Percentiles rank a stretch among this genome's conserved stretches.
These are phyloP conservation scores for Trissolcus brochymenae DNA, from an alignment of 2,888 invertebrate genomes.

Conservation along the genomic window DNA sequence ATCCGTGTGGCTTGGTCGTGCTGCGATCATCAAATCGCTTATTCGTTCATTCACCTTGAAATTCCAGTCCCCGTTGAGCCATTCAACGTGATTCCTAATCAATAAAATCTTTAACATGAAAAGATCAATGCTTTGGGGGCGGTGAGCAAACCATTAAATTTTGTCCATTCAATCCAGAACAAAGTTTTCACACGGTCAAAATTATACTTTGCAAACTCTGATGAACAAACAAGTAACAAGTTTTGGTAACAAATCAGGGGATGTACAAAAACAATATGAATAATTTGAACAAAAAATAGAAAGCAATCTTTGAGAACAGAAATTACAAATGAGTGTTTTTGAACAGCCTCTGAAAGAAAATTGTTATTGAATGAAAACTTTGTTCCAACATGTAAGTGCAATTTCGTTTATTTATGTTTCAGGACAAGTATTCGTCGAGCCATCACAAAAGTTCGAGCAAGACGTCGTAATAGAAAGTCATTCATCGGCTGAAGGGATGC, in stretches of 20 bases:
- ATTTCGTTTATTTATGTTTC: constrained; percentile 63
- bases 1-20: constrained; percentile 4
- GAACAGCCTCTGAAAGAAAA: background rate
- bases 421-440: constrained; percentile 72
- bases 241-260: background rate
- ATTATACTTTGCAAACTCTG: background rate
- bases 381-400: constrained; percentile 51
- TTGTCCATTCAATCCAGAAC: constrained; percentile 16
- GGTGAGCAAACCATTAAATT: background rate
- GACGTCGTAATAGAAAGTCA: constrained; percentile 61
- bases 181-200: constrained; percentile 42
- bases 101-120: too few relatives aligned
- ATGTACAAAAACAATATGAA: background rate
- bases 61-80: background rate
- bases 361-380: constrained; percentile 45
- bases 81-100: background rate
- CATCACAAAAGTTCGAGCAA: constrained; percentile 73
- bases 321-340: background rate
- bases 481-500: constrained; percentile 9
- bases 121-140: too few relatives aligned
- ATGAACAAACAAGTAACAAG: too few relatives aligned
- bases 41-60: constrained; percentile 1
- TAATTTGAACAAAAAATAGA: background rate
- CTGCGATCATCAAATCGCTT: constrained; percentile 8
- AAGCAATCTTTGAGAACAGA: background rate